Base-by-base conservation (phyloP, 2,797 vertebrate genomes). In the Gambusia yucatana region DNA sequence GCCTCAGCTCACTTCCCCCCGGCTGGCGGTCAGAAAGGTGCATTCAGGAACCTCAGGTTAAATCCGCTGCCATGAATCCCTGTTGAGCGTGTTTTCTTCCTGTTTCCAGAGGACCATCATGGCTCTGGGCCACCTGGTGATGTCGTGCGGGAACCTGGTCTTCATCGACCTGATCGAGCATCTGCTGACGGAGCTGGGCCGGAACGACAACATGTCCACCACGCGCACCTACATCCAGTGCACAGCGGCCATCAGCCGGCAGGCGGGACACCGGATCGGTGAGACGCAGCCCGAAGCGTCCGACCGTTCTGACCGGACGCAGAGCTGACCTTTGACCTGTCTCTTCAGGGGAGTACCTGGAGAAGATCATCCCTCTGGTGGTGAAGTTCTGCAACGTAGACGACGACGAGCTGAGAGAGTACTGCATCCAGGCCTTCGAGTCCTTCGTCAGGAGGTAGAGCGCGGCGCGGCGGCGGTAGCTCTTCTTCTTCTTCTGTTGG, bases 341-440 rank as follows among this genome's bases (percentile, higher is more conserved):
- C 16, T 78, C 30, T 82, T 1, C 79, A 98, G 98, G 98, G 43
- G 98, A 98, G 94, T 98, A 98, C 83, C 95, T 98, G 79, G 98
- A 99, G 94, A 99, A 99, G 94, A 98, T 98, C 90, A 99, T 98
- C 87, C 98, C 98, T 78, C 96, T 99, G 93, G 98, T 99, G 69
- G 98, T 99, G 89, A 99, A 99, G 95, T 99, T 99, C 93, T 99
- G 98, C 93, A 99, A 99, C 77, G 94, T 99, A 69, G 98, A 99
- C 65, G 98, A 99, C 55, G 98, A 99, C 76, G 98, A 99, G 88
- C 95, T 99, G 83, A 92, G 98, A 92, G 98, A 99, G 80, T 99
- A 99, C 91, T 99, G 98, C 96, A 99, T 99, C 96, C 98, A 99
- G 96, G 98, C 98, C 75, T 99, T 99, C 76, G 98, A 99, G 93